Percentiles rank a stretch among this genome's conserved stretches.
Conservation (phyloP, 2,888 invertebrate genomes). For the Lasioglossum lativentre region DNA sequence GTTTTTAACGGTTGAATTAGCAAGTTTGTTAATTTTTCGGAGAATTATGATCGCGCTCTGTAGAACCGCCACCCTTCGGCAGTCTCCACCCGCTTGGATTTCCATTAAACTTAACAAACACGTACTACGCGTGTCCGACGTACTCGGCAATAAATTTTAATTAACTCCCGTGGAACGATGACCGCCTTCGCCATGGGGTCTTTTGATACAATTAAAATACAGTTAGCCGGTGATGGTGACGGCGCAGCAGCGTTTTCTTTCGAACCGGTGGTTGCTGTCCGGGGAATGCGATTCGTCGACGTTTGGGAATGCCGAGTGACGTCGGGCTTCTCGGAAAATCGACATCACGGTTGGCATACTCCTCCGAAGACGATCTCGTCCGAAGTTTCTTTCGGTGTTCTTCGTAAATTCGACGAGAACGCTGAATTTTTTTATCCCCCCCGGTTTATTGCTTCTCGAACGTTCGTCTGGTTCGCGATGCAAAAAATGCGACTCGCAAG, state of each 20-base stretch:
- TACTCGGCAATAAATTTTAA: constrained; percentile 56
- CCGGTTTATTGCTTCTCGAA: not conserved
- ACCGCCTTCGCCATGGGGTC: constrained; percentile 26
- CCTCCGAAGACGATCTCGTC: not conserved
- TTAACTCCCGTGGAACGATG: constrained; percentile 46
- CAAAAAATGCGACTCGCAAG: not conserved
- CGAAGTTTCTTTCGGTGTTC: not conserved
- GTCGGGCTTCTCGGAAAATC: constrained; percentile 17
- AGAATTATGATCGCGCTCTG: constrained; percentile 30
- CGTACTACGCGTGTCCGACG: constrained; percentile 18
- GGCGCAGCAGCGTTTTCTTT: constrained; percentile 33
- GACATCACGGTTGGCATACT: not conserved
- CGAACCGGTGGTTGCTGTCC: constrained; percentile 1
- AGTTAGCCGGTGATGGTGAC: constrained; percentile 34
- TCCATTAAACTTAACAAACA: constrained; percentile 44
- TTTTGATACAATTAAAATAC: constrained; percentile 47
- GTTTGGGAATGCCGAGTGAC: constrained; percentile 11
- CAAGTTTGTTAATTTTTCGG: constrained; percentile 10
- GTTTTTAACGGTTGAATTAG: constrained; percentile 5
- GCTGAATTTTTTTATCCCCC: not conserved
- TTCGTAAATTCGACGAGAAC: not conserved
- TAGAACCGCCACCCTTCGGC: not conserved
- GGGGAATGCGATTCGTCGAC: constrained; percentile 14
- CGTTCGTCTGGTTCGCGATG: not conserved
- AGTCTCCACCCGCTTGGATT: constrained; percentile 4